Conservation (phyloP, 1,140 invertebrate genomes). For the Triops cancriformis region DNA sequence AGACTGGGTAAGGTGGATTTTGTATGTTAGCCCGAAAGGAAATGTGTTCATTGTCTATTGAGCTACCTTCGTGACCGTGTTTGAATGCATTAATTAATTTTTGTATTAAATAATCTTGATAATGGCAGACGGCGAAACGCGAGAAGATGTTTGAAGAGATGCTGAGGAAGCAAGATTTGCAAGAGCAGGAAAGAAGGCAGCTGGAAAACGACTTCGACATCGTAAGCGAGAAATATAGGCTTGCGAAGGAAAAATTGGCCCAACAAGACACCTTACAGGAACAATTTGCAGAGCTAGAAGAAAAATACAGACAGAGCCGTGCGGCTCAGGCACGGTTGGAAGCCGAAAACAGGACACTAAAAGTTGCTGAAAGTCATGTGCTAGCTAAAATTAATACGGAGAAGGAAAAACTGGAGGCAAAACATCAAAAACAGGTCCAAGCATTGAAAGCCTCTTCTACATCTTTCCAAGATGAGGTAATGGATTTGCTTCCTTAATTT, state of each 20-base stretch:
- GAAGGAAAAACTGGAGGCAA: slow-evolving; percentile 22
- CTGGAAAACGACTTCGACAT: not conserved
- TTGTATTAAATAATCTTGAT: not conserved
- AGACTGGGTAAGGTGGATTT: not conserved
- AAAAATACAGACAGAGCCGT: not conserved
- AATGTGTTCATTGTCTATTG: not conserved
- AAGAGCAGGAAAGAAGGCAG: not conserved
- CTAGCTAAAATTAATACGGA: slow-evolving; percentile 21
- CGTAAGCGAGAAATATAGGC: not conserved
- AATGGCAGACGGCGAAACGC: not conserved
- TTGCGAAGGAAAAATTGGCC: not conserved
- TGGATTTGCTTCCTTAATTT: not conserved
- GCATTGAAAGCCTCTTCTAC: not conserved
- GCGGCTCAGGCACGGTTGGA: not conserved
- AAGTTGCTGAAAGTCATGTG: slow-evolving; percentile 9
- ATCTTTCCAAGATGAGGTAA: not conserved
- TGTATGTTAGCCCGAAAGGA: not conserved
- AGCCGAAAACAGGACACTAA: slow-evolving; percentile 20
- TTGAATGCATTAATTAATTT: not conserved
- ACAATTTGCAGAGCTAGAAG: not conserved
- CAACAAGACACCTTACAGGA: not conserved
- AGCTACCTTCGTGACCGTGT: not conserved
- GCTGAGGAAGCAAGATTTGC: not conserved
- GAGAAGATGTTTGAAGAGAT: not conserved
- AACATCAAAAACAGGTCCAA: slow-evolving; percentile 14